A percentile compares a stretch with the other conserved stretches of the same genome.
phyloP scores from a whole-genome alignment of 2,797 vertebrate genomes.

The Esox masquinongy region DNA sequence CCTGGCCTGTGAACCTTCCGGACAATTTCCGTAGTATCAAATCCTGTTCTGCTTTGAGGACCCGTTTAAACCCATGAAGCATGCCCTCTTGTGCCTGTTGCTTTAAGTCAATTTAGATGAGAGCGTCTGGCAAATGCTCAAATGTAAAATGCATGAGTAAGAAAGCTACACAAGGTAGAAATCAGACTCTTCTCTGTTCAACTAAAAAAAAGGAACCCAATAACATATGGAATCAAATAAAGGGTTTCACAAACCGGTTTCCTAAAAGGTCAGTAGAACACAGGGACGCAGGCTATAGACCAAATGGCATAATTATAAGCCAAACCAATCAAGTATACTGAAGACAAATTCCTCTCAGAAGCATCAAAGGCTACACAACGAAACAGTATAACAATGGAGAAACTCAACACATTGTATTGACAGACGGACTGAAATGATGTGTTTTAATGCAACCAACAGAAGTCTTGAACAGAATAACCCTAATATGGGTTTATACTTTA shows the following conservation, averaged over 20 bases:
- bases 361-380: background rate
- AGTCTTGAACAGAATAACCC: background rate
- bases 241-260: background rate
- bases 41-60: background rate
- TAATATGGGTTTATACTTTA: slow-evolving; percentile 9
- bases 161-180: background rate
- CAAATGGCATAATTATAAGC: slow-evolving; percentile 53
- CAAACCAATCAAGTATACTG: slow-evolving; percentile 61
- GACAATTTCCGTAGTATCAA: background rate
- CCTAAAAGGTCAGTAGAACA: background rate
- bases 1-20: background rate
- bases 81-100: background rate
- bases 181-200: background rate
- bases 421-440: slow-evolving; percentile 13
- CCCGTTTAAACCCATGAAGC: background rate
- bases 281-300: background rate
- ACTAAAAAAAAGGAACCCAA: background rate
- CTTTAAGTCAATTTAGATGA: background rate
- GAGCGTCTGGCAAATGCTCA: background rate
- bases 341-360: slow-evolving; percentile 55
- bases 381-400: slow-evolving; percentile 39
- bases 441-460: background rate
- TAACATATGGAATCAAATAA: background rate
- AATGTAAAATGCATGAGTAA: background rate
- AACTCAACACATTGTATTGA: slow-evolving; percentile 27